Conservation (phyloP, 2,888 invertebrate species). For the Idaea straminata region DNA sequence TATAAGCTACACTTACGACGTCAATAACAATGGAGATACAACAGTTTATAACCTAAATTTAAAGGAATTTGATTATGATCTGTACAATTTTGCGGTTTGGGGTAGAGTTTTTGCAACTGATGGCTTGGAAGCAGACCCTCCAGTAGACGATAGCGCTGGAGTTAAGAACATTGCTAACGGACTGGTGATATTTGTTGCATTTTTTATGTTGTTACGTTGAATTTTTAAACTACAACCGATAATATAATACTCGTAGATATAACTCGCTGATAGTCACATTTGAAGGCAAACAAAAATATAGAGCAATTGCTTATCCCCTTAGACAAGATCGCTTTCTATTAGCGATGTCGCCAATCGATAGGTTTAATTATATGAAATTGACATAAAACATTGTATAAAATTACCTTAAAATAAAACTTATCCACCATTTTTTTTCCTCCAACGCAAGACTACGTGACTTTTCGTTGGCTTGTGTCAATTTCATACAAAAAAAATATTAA, state of each 20-base stretch:
- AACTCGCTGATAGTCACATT: too few species aligned
- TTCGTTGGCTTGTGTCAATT: too few species aligned
- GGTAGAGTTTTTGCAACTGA: slow-evolving; percentile 74
- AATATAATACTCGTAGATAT: too few species aligned
- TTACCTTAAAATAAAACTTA: too few species aligned
- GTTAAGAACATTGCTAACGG: background rate
- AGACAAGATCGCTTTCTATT: too few species aligned
- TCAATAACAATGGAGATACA: slow-evolving; percentile 18
- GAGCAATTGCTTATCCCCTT: background rate
- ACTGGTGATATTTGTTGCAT: background rate
- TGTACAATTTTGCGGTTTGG: slow-evolving; percentile 76
- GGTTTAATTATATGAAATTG: too few species aligned
- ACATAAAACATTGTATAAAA: too few species aligned
- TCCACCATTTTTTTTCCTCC: too few species aligned
- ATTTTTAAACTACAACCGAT: background rate
- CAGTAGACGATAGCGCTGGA: slow-evolving; percentile 25
- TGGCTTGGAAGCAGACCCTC: slow-evolving; percentile 47
- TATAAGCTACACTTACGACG: slow-evolving; percentile 45
- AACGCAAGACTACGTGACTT: too few species aligned
- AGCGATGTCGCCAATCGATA: too few species aligned
- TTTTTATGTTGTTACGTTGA: background rate
- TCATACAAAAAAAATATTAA: too few species aligned
- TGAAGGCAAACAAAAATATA: background rate
- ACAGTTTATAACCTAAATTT: slow-evolving; percentile 44
- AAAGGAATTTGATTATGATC: slow-evolving; percentile 40